Evolutionary conservation across 92 coral and sea anemone species (phyloP).

Genomic region (Porites rus): DNA sequence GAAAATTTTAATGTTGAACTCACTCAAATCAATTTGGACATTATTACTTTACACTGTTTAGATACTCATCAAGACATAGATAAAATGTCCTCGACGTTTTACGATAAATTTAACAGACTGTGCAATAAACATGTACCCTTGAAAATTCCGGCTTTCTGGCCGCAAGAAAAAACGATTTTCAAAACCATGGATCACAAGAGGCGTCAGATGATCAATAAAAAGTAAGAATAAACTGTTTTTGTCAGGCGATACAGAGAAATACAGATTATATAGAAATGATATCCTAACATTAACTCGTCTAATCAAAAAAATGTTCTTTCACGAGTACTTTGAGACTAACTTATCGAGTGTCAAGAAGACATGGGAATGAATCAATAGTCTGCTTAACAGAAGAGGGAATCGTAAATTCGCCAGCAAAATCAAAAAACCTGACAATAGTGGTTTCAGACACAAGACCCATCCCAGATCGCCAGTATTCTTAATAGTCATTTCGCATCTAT

Average conservation of each 20-base stretch:
- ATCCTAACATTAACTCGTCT: conserved; percentile 19
- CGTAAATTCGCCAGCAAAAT: conserved; percentile 23
- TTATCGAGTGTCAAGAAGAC: conserved; percentile 49
- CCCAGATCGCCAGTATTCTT: conserved; percentile 32
- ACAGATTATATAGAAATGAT: conserved; percentile 25
- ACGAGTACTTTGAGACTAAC: conserved; percentile 50
- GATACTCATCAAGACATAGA: conserved; percentile 19
- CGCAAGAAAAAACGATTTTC: conserved; percentile 36
- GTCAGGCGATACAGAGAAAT: conserved; percentile 36
- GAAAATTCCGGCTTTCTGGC: background rate
- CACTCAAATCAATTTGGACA: conserved; percentile 15
- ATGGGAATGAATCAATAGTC: conserved; percentile 65
- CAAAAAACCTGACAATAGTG: conserved; percentile 11
- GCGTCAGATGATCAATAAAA: conserved; percentile 41
- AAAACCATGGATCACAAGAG: conserved; percentile 60
- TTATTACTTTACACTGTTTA: background rate
- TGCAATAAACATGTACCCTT: conserved; percentile 47
- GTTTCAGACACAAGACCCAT: conserved; percentile 13
- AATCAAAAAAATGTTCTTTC: conserved; percentile 38
- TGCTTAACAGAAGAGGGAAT: conserved; percentile 30
- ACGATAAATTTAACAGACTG: conserved; percentile 33
- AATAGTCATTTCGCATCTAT: conserved; percentile 59
- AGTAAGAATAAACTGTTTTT: conserved; percentile 39
- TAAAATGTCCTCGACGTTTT: conserved; percentile 31
- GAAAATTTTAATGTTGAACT: conserved; percentile 4